Evolutionary conservation across 2,888 invertebrate genomes (phyloP).

Genomic region (Salticus scenicus): DNA sequence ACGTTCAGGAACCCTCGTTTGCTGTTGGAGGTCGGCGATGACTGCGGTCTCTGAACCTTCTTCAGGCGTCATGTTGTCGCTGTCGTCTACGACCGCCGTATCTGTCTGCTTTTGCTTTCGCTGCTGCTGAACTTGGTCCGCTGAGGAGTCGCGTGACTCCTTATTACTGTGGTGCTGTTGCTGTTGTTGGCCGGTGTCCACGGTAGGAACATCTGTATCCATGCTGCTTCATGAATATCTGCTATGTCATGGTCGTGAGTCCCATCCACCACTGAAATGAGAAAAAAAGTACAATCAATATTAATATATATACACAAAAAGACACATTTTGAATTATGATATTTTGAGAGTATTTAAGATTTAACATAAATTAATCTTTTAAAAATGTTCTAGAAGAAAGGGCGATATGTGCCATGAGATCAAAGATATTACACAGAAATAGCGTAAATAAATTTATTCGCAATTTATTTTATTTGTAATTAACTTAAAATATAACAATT

Average conservation of each 20-base stretch:
- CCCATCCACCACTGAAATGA: constrained; percentile 66
- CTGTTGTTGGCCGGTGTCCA: constrained; percentile 59
- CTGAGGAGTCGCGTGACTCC: constrained; percentile 46
- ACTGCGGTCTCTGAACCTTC: constrained; percentile 60
- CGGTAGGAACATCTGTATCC: constrained; percentile 68
- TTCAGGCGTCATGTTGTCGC: constrained; percentile 61
- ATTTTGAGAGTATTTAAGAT: too few species aligned
- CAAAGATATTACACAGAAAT: too few species aligned
- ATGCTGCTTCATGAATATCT: constrained; percentile 65
- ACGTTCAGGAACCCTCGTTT: constrained; percentile 65
- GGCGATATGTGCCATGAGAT: too few species aligned
- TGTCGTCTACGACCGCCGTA: constrained; percentile 12
- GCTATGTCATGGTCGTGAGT: constrained; percentile 69
- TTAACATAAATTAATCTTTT: too few species aligned
- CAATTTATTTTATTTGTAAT: too few species aligned
- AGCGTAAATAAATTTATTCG: too few species aligned
- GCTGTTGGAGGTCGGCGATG: constrained; percentile 61
- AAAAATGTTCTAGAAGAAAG: too few species aligned
- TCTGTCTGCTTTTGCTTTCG: constrained; percentile 18
- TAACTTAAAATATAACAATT: too few species aligned
- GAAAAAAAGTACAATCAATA: background rate
- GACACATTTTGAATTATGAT: too few species aligned
- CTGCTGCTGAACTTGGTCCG: constrained; percentile 53
- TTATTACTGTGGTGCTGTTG: constrained; percentile 50
- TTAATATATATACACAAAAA: too few species aligned